Conservation (phyloP, 1,140 invertebrate species). For the Brachionus rotundiformis region DNA sequence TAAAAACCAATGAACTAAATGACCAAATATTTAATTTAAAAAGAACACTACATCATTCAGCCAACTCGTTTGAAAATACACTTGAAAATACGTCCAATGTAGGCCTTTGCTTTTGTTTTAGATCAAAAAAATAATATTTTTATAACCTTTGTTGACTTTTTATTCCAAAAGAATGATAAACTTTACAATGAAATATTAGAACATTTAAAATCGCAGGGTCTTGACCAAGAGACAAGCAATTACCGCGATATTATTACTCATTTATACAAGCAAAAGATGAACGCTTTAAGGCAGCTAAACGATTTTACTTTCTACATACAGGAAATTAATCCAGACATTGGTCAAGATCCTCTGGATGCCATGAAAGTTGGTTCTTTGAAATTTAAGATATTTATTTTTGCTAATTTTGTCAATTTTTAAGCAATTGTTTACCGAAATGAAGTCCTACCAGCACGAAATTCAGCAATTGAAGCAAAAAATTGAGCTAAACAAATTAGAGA, state of each 20-base stretch:
- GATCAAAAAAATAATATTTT: background rate
- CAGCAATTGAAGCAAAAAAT: conserved; percentile 25
- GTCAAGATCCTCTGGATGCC: conserved; percentile 6
- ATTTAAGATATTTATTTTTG: background rate
- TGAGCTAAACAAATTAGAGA: conserved; percentile 25
- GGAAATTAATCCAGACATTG: conserved; percentile 9
- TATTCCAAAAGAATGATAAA: conserved; percentile 26
- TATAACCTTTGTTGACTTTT: conserved; percentile 34
- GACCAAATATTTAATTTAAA: conserved; percentile 44
- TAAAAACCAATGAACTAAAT: conserved; percentile 20
- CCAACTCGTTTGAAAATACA: background rate
- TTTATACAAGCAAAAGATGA: conserved; percentile 41
- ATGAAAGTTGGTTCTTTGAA: conserved; percentile 15
- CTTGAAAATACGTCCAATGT: conserved; percentile 12
- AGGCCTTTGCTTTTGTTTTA: background rate
- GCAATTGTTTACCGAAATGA: conserved; percentile 38
- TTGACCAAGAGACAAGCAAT: conserved; percentile 9
- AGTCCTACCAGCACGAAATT: conserved; percentile 40
- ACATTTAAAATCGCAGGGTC: conserved; percentile 40
- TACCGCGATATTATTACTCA: background rate
- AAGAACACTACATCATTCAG: background rate
- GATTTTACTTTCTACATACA: conserved; percentile 46
- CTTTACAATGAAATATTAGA: conserved; percentile 51
- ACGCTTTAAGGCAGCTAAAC: conserved; percentile 13
- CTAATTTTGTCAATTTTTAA: background rate